Base-by-base conservation (phyloP, 1,140 invertebrate species). In the Pachypsylla venusta region DNA sequence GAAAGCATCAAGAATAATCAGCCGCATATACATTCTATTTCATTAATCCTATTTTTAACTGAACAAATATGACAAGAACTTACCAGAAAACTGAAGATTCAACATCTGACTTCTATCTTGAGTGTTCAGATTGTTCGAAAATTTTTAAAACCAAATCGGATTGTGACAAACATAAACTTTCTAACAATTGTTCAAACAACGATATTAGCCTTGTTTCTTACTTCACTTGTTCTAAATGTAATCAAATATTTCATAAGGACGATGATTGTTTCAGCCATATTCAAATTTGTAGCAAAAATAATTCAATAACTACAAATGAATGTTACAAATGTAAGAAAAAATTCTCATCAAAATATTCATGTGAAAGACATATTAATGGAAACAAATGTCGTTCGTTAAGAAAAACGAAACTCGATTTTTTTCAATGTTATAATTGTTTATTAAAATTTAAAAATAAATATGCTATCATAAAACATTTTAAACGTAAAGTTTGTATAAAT, bases 381-480 rank as follows among this genome's bases (percentile, higher is more conserved):
- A 48, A 48, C 16, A 48, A 48, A 48, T 48, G 42, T n/a, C n/a
- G n/a, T n/a, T n/a, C 42, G 16, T 4, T 22, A 4, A 48, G 5
- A n/a, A 48, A 7, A 10, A 7, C 4, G 42, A 48, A 10, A 48
- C 16, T 10, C 4, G 22, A 5, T 19, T 48, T 48, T 19, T 19
- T 48, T 48, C 42, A 48, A 48, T 48, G 42, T n/a, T 22, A 48
- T 3, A 48, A 48, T n/a, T 48, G 42, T 48, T 4, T 22, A n/a
- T 48, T 48, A 22, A 3, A 5, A 48, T 48, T 48, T 48, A 48
- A 22, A 19, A 5, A 48, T 19, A 48, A 48, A 19, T 5, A 22
- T n/a, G 4, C 42, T n/a, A 19, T 48, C n/a, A 48, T 19, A 48
- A 48, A 48, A 10, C 42, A 48, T n/a, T 3, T n/a, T n/a, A 19